These are phyloP conservation scores for Acanthisitta chloris DNA, from an alignment of 2,113 vertebrate species.

Conservation along the genomic window DNA sequence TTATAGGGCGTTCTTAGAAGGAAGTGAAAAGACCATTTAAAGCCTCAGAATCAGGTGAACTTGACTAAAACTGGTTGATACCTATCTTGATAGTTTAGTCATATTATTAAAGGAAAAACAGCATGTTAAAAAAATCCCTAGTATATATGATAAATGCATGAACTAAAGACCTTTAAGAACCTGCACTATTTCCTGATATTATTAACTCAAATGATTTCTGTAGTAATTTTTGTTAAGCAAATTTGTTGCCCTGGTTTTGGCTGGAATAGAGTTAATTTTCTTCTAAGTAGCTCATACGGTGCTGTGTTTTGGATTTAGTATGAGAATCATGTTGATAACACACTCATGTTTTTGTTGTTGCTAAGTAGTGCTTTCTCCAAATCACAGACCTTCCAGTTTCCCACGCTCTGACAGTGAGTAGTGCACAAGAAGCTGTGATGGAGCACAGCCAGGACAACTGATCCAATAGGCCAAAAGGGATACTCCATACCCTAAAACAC, in stretches of 20 bases:
- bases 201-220: background rate
- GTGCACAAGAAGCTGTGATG: background rate
- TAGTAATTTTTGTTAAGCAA: background rate
- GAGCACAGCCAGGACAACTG: background rate
- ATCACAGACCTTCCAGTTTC: background rate
- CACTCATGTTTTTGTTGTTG: background rate
- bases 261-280: background rate
- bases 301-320: background rate
- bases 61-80: background rate
- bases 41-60: background rate
- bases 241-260: background rate
- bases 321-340: background rate
- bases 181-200: background rate
- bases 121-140: background rate
- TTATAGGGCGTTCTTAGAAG: background rate
- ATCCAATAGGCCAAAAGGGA: background rate
- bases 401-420: background rate
- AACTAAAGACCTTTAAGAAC: background rate
- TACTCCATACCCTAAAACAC: accelerated
- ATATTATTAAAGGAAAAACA: background rate
- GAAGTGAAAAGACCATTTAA: background rate
- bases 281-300: background rate
- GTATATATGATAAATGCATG: background rate
- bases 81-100: background rate
- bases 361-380: background rate